These are phyloP conservation scores for Amiota communis DNA, from an alignment of 2,888 invertebrate species.

Conservation along the genomic window DNA sequence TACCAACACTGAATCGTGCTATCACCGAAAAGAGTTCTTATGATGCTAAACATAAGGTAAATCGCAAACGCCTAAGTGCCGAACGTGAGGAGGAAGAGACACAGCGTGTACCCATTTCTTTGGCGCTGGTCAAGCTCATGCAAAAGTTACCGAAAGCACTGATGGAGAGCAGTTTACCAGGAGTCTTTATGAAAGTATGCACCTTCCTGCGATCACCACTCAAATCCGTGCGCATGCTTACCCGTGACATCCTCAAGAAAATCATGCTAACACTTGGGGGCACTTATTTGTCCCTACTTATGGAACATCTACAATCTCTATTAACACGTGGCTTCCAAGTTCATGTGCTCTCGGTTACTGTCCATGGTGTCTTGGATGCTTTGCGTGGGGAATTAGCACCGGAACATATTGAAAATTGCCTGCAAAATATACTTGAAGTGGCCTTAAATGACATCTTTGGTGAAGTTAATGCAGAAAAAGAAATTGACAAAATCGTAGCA, in stretches of 20 bases:
- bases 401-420: slow-evolving; percentile 85
- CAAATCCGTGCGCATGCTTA: slow-evolving; percentile 87
- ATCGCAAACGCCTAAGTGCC: slow-evolving; percentile 79
- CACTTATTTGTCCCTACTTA: slow-evolving; percentile 82
- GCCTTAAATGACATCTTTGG: slow-evolving; percentile 93
- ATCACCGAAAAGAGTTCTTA: slow-evolving; percentile 81
- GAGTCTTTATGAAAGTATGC: slow-evolving; percentile 90
- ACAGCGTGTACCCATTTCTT: slow-evolving; percentile 90
- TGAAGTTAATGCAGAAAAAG: slow-evolving; percentile 90
- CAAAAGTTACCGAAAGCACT: slow-evolving; percentile 87
- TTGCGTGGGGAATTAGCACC: slow-evolving; percentile 81
- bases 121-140: slow-evolving; percentile 92
- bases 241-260: slow-evolving; percentile 93
- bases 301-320: slow-evolving; percentile 86
- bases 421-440: slow-evolving; percentile 85
- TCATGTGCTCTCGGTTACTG: slow-evolving; percentile 92
- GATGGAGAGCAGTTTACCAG: slow-evolving; percentile 84
- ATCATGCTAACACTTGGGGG: slow-evolving; percentile 91
- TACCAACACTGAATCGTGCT: slow-evolving; percentile 86
- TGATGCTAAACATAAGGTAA: slow-evolving; percentile 85
- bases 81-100: slow-evolving; percentile 94
- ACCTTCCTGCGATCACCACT: slow-evolving; percentile 91
- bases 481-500: slow-evolving; percentile 86
- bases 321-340: slow-evolving; percentile 93
- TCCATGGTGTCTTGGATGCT: slow-evolving; percentile 86